These are phyloP conservation scores for Rostratula benghalensis DNA, from an alignment of 2,113 vertebrate species.

Conservation along the genomic window DNA sequence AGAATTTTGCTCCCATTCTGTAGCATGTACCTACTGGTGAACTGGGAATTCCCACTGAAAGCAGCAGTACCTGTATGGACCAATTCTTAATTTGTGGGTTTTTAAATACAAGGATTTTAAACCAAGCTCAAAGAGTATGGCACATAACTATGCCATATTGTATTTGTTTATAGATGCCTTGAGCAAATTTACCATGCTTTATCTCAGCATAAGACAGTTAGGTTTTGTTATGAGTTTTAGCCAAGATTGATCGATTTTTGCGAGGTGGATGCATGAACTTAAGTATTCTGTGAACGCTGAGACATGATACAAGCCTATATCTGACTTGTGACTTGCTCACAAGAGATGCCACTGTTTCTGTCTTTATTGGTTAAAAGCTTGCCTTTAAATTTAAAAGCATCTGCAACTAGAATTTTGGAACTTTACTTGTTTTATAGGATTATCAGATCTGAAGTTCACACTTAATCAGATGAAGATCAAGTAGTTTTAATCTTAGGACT, in stretches of 20 bases:
- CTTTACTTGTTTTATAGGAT: not conserved
- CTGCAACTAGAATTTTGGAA: not conserved
- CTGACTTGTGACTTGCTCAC: not conserved
- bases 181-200: not conserved
- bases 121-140: not conserved
- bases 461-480: not conserved
- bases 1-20: not conserved
- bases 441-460: not conserved
- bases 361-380: not conserved
- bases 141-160: not conserved
- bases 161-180: not conserved
- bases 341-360: not conserved
- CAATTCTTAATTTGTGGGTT: not conserved
- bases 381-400: not conserved
- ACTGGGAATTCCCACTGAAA: not conserved
- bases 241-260: not conserved
- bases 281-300: too few relatives aligned
- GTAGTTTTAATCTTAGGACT: not conserved
- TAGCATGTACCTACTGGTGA: not conserved
- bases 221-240: not conserved
- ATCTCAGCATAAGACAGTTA: not conserved
- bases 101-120: not conserved
- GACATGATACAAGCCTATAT: not conserved
- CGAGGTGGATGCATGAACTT: not conserved
- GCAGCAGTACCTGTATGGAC: not conserved